phyloP scores from a whole-genome alignment of 2,797 vertebrate species.

The Protonibea diacanthus region DNA sequence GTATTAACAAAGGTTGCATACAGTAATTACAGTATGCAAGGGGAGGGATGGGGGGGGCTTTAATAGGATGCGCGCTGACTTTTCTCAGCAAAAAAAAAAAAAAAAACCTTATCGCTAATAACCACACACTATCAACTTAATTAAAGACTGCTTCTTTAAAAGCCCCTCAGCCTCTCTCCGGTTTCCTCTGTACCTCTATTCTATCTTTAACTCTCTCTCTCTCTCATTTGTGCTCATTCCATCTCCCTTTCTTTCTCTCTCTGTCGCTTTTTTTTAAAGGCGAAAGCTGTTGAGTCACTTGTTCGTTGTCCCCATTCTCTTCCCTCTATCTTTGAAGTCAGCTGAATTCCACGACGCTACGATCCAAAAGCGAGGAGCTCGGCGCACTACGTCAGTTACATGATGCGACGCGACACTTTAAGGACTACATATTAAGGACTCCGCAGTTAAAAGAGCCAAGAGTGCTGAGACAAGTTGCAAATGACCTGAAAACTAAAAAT shows the following conservation, averaged over 20 bases:
- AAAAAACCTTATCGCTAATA: constrained; percentile 76
- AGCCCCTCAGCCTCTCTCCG: constrained; percentile 46
- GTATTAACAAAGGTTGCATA: constrained; percentile 50
- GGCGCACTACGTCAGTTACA: constrained; percentile 54
- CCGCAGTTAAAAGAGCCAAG: constrained; percentile 60
- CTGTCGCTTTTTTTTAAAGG: constrained; percentile 27
- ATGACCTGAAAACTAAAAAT: constrained; percentile 78
- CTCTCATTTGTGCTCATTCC: constrained; percentile 46
- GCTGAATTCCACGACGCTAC: constrained; percentile 43
- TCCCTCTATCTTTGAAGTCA: constrained; percentile 59
- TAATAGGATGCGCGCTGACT: constrained; percentile 56
- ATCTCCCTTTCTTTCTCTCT: constrained; percentile 24
- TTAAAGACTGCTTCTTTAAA: constrained; percentile 72
- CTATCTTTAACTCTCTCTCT: constrained; percentile 43
- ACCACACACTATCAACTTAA: constrained; percentile 75
- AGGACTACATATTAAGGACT: constrained; percentile 70
- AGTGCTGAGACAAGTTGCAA: constrained; percentile 68
- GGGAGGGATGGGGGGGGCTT: constrained; percentile 15
- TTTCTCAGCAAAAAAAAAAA: constrained; percentile 65
- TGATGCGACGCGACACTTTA: constrained; percentile 74
- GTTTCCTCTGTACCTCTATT: constrained; percentile 37
- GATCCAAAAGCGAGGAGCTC: constrained; percentile 24
- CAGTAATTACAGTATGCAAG: constrained; percentile 67
- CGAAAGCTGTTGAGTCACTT: constrained; percentile 71
- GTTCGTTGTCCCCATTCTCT: constrained; percentile 44